Conservation (phyloP, 2,113 vertebrate genomes). For the Speoplatyrhinus poulsoni region DNA sequence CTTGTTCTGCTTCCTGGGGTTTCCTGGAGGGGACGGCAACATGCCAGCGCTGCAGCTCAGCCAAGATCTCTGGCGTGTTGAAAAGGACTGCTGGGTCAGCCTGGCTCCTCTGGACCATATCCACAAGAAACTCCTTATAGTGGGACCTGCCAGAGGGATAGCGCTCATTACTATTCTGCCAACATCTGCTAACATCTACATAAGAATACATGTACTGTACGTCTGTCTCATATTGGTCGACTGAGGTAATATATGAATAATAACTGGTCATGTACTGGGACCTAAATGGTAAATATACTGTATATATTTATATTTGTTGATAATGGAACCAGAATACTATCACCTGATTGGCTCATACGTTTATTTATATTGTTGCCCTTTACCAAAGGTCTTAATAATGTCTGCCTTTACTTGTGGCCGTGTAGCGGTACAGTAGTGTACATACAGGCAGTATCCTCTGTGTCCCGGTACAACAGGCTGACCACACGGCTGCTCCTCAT, state of each 20-base stretch:
- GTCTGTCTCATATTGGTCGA: no score
- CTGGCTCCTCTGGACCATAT: slow-evolving; percentile 63
- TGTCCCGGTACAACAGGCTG: slow-evolving; percentile 31
- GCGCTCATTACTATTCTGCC: not conserved
- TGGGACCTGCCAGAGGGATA: slow-evolving; percentile 59
- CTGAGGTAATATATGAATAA: no score
- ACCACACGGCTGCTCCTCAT: slow-evolving; percentile 67
- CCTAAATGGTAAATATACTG: no score
- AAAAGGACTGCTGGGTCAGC: slow-evolving; percentile 70
- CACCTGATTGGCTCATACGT: no score
- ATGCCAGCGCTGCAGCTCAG: slow-evolving; percentile 67
- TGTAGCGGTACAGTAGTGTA: not conserved
- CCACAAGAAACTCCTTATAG: slow-evolving; percentile 75
- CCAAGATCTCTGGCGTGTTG: slow-evolving; percentile 48
- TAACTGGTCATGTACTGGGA: no score
- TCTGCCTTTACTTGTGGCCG: not conserved
- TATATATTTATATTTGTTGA: no score
- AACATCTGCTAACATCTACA: no score
- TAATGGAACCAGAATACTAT: no score
- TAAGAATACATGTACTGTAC: no score
- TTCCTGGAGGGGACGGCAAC: slow-evolving; percentile 46
- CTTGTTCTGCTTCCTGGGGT: slow-evolving; percentile 43
- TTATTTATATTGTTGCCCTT: no score
- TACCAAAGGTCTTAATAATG: no score
- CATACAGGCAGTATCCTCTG: slow-evolving; percentile 72